Percentiles rank a stretch among this genome's conserved stretches.
These are phyloP conservation scores for Conops quadrifasciatus DNA, from an alignment of 2,888 invertebrate species.

Conservation along the genomic window DNA sequence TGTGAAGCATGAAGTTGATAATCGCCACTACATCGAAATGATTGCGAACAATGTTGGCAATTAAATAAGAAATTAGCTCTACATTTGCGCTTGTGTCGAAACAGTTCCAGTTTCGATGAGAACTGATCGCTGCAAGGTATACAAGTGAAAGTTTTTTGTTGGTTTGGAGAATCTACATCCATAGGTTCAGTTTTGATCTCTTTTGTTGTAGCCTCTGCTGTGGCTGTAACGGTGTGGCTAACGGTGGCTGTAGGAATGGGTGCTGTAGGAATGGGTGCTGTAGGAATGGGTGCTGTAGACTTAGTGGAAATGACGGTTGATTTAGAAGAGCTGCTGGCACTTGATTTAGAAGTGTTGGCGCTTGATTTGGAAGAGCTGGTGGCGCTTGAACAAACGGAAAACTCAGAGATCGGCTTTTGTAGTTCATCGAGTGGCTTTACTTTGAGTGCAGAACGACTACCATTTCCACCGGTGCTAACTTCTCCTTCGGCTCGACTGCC, in stretches of 20 bases:
- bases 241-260: not conserved
- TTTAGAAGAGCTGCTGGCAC: not conserved
- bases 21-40: constrained; percentile 47
- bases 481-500: not conserved
- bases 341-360: not conserved
- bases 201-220: not conserved
- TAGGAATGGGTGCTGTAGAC: not conserved
- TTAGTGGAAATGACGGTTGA: not conserved
- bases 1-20: constrained; percentile 49
- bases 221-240: not conserved
- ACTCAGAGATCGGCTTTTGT: constrained; percentile 20
- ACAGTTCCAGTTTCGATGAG: constrained; percentile 46
- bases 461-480: too few relatives aligned
- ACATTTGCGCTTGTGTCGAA: constrained; percentile 48
- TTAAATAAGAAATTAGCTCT: constrained; percentile 46
- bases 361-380: not conserved
- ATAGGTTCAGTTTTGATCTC: constrained; percentile 38
- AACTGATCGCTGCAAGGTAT: constrained; percentile 48
- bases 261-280: not conserved
- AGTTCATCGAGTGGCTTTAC: constrained; percentile 33
- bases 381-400: not conserved
- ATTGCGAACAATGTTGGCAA: constrained; percentile 46
- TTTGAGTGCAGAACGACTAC: constrained; percentile 3
- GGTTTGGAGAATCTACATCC: constrained; percentile 14
- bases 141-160: constrained; percentile 38